Conservation (phyloP, 1,140 invertebrate species). For the Copidosoma floridanum region DNA sequence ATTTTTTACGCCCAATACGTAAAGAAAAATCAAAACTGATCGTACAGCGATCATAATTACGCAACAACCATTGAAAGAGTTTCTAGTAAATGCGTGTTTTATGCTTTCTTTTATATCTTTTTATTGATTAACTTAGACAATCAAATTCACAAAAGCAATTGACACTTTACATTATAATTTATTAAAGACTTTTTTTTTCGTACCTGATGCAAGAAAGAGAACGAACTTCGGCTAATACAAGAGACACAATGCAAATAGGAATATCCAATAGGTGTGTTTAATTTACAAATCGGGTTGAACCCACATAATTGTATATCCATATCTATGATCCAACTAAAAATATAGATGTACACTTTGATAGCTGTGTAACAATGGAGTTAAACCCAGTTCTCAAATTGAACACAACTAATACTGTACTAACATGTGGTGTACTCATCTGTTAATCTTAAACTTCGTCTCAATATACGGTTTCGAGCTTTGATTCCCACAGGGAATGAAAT, state of each 20-base stretch:
- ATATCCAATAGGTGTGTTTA: too few relatives aligned
- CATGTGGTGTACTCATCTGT: too few relatives aligned
- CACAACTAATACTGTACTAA: too few relatives aligned
- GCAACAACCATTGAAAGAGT: conserved; percentile 20
- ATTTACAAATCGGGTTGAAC: too few relatives aligned
- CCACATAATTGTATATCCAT: too few relatives aligned
- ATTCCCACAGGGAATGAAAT: conserved; percentile 15
- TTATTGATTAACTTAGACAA: not conserved
- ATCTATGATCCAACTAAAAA: conserved; percentile 10
- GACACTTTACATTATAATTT: not conserved
- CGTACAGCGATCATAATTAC: conserved; percentile 16
- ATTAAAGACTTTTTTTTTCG: not conserved
- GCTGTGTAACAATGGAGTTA: too few relatives aligned
- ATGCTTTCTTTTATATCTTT: conserved; percentile 1
- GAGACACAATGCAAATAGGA: too few relatives aligned
- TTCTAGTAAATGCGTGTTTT: conserved; percentile 19
- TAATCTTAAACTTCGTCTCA: not conserved
- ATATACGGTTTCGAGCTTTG: not conserved
- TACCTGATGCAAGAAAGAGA: conserved; percentile 20
- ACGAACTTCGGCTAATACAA: too few relatives aligned
- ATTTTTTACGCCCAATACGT: conserved; percentile 9
- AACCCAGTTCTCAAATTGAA: too few relatives aligned
- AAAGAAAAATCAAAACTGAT: conserved; percentile 16
- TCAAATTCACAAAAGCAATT: conserved; percentile 17
- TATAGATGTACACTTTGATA: too few relatives aligned